Percentiles rank a stretch among this genome's conserved stretches.
Evolutionary conservation across 2,797 vertebrate species (phyloP).

Genomic region (Falco naumanni): DNA sequence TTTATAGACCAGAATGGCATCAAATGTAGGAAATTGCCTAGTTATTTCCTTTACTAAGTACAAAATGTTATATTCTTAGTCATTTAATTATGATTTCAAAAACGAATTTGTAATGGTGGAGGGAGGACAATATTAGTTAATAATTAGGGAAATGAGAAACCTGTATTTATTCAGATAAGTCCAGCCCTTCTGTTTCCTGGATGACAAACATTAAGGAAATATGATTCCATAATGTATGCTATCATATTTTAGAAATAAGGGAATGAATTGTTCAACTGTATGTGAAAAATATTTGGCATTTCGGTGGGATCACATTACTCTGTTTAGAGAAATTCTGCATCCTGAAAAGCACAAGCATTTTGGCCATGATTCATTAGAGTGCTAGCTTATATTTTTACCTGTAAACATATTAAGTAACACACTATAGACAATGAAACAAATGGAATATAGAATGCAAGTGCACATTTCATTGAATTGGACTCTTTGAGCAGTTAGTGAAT

Average conservation of each 20-base stretch:
- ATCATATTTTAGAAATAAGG: background rate
- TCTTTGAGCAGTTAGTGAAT: background rate
- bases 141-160: constrained; percentile 69
- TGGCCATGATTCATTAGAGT: background rate
- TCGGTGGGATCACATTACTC: background rate
- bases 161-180: constrained; percentile 59
- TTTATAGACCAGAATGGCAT: constrained; percentile 37
- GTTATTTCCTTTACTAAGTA: constrained; percentile 67
- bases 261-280: background rate
- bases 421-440: background rate
- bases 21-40: constrained; percentile 48
- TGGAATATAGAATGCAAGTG: background rate
- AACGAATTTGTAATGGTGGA: constrained; percentile 59
- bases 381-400: background rate
- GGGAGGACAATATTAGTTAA: constrained; percentile 56
- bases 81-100: constrained; percentile 71
- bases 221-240: constrained; percentile 43
- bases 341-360: background rate
- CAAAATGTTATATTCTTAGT: constrained; percentile 63
- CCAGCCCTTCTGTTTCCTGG: constrained; percentile 56
- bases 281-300: background rate
- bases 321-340: background rate
- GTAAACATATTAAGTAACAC: background rate
- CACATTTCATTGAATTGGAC: background rate
- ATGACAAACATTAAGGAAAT: constrained; percentile 54